A percentile compares a stretch with the other conserved stretches of the same genome.
These are phyloP conservation scores for Lobophora halterata DNA, from an alignment of 2,888 invertebrate genomes.

Conservation along the genomic window DNA sequence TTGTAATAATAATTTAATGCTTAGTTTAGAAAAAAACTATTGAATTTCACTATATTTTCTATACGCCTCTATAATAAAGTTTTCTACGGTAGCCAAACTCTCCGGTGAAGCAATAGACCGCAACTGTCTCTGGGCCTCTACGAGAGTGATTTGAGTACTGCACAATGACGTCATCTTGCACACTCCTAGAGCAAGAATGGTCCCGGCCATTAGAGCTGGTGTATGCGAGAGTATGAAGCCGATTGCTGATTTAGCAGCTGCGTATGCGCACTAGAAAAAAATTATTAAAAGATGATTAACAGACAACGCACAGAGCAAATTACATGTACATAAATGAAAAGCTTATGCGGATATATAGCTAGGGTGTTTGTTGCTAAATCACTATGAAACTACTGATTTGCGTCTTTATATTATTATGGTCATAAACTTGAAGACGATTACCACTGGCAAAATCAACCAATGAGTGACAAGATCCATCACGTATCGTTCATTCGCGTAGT, in stretches of 20 bases:
- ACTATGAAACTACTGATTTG: no score
- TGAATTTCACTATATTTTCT: conserved; percentile 60
- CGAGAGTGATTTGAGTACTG: conserved; percentile 27
- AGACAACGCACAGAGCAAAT: no score
- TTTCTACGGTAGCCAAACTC: conserved; percentile 67
- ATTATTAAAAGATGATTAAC: neutral
- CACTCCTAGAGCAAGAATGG: conserved; percentile 66
- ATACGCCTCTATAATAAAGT: conserved; percentile 75
- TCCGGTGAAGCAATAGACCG: conserved; percentile 74
- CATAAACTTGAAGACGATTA: no score
- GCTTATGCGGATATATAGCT: no score
- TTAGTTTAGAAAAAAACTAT: neutral
- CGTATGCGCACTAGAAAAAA: conserved; percentile 18
- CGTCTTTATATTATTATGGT: neutral
- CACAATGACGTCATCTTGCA: conserved; percentile 79
- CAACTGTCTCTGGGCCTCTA: conserved; percentile 49
- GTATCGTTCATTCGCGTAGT: no score
- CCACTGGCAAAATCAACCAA: no score
- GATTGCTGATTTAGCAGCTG: conserved; percentile 27
- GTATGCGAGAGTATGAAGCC: conserved; percentile 33
- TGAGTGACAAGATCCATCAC: no score
- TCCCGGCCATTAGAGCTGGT: conserved; percentile 38
- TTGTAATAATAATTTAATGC: no score
- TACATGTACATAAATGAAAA: no score
- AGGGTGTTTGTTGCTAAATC: no score